Conservation (phyloP, 1,140 invertebrate genomes). For the Drosophila yakuba region DNA sequence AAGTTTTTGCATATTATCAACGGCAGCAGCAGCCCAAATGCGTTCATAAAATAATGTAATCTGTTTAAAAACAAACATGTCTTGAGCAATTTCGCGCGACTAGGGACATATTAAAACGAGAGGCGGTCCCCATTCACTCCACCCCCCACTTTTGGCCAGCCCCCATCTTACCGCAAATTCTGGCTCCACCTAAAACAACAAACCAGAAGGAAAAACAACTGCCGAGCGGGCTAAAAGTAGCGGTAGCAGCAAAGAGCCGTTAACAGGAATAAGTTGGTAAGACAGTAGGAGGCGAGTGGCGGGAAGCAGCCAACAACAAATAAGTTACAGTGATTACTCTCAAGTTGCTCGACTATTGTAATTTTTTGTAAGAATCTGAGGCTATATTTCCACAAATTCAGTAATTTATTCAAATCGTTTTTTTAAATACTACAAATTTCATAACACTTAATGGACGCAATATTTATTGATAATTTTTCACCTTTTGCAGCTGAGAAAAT, state of each 20-base stretch:
- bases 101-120: slow-evolving; percentile 79
- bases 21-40: slow-evolving; percentile 56
- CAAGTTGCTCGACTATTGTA: background rate
- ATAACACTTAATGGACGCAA: too few species aligned
- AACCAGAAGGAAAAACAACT: slow-evolving; percentile 37
- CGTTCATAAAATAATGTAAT: slow-evolving; percentile 83
- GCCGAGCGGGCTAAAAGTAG: slow-evolving; percentile 42
- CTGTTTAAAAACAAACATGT: slow-evolving; percentile 83
- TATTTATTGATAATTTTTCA: too few species aligned
- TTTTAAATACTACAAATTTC: too few species aligned
- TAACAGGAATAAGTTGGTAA: slow-evolving; percentile 73
- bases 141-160: background rate
- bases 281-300: slow-evolving; percentile 36
- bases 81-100: slow-evolving; percentile 79
- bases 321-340: slow-evolving; percentile 7
- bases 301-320: slow-evolving; percentile 14
- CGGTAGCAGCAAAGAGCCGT: slow-evolving; percentile 71
- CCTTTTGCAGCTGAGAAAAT: too few species aligned
- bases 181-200: slow-evolving; percentile 67
- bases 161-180: slow-evolving; percentile 19
- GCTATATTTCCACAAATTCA: too few species aligned
- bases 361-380: too few species aligned
- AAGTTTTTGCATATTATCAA: slow-evolving; percentile 83
- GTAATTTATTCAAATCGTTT: too few species aligned
- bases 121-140: slow-evolving; percentile 22